Percentiles rank a stretch among this genome's conserved stretches.
Evolutionary conservation across 2,797 vertebrate genomes (phyloP).

Genomic region (Leptatherina wallacei): DNA sequence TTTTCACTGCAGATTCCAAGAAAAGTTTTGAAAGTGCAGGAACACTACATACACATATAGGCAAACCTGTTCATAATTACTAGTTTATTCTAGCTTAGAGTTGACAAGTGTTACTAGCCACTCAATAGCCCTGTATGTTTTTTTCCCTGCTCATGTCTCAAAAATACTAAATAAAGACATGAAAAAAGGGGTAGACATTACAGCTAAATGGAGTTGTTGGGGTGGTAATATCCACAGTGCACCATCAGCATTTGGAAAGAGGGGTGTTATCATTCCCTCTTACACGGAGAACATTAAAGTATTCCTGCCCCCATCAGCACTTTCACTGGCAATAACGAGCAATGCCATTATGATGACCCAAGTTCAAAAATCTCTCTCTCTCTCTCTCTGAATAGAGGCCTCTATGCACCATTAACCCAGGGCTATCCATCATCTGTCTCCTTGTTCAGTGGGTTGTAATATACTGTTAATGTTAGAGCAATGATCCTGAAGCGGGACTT

Average conservation of each 20-base stretch:
- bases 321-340: slow-evolving; percentile 48
- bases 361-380: slow-evolving; percentile 58
- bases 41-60: not conserved
- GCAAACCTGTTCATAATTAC: not conserved
- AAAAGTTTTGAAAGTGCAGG: not conserved
- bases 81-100: not conserved
- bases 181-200: not conserved
- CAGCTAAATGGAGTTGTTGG: slow-evolving; percentile 13
- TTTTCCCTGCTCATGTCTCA: not conserved
- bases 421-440: slow-evolving; percentile 68
- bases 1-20: not conserved
- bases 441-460: slow-evolving; percentile 55
- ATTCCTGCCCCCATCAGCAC: slow-evolving; percentile 62
- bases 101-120: not conserved
- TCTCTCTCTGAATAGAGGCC: slow-evolving; percentile 57
- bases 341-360: slow-evolving; percentile 55
- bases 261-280: slow-evolving; percentile 54
- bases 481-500: slow-evolving; percentile 28
- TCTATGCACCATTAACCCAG: slow-evolving; percentile 68
- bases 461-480: slow-evolving; percentile 54
- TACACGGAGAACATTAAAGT: slow-evolving; percentile 66
- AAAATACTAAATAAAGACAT: slow-evolving; percentile 1
- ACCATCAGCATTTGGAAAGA: slow-evolving; percentile 52
- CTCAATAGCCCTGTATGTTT: slow-evolving; percentile 30
- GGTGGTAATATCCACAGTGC: slow-evolving; percentile 32